Evolutionary conservation across 2,888 invertebrate species (phyloP).

Genomic region (Cheilosia vulpina): DNA sequence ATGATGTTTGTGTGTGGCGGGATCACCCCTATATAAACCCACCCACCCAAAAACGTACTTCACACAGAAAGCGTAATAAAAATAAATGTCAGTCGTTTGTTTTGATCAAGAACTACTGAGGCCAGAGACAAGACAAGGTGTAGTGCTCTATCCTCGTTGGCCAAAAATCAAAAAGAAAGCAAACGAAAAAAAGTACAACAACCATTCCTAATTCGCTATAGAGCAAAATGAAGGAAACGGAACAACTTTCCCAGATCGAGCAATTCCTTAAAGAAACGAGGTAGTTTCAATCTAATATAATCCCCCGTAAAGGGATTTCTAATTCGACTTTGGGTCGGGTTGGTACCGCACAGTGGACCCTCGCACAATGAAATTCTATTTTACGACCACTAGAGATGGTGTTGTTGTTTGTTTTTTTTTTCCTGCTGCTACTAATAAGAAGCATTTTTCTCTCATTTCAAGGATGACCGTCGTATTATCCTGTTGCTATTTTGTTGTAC

Average conservation of each 20-base stretch:
- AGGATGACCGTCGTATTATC: slow-evolving; percentile 74
- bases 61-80: slow-evolving; percentile 82
- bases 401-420: slow-evolving; percentile 28
- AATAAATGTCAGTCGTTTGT: slow-evolving; percentile 84
- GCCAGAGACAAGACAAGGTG: slow-evolving; percentile 53
- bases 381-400: slow-evolving; percentile 75
- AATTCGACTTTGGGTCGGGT: slow-evolving; percentile 77
- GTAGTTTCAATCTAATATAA: slow-evolving; percentile 76
- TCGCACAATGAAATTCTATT: slow-evolving; percentile 73
- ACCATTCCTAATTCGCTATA: slow-evolving; percentile 65
- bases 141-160: slow-evolving; percentile 21
- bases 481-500: slow-evolving; percentile 61
- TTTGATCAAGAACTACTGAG: slow-evolving; percentile 80
- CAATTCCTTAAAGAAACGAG: slow-evolving; percentile 72
- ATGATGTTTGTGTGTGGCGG: slow-evolving; percentile 39
- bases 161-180: slow-evolving; percentile 20
- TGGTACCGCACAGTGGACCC: slow-evolving; percentile 37
- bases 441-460: slow-evolving; percentile 69
- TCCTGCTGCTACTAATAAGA: slow-evolving; percentile 17
- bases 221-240: slow-evolving; percentile 3
- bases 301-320: slow-evolving; percentile 78
- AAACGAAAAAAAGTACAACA: slow-evolving; percentile 26
- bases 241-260: slow-evolving; percentile 71
- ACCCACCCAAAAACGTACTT: slow-evolving; percentile 54
- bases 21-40: slow-evolving; percentile 5